phyloP scores from a whole-genome alignment of 2,113 vertebrate genomes.

The Redunca redunca region DNA sequence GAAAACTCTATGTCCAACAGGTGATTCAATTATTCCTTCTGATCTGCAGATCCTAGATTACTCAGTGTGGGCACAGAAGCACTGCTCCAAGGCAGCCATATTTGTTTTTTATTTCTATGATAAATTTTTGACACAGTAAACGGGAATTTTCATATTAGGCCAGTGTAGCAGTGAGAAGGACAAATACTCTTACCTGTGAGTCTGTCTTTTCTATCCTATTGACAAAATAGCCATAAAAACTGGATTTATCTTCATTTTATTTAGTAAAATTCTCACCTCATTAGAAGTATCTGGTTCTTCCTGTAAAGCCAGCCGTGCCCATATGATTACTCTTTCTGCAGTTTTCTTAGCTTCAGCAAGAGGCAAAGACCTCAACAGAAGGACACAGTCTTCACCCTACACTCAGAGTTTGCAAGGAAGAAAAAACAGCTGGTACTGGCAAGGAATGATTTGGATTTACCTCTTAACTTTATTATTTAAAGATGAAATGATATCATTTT shows the following conservation, averaged over 20 bases:
- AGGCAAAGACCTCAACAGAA: conserved; percentile 84
- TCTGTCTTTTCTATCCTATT: background rate
- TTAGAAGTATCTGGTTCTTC: conserved; percentile 83
- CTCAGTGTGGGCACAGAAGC: background rate
- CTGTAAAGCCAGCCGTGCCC: conserved; percentile 86
- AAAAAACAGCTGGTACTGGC: background rate
- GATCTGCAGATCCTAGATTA: background rate
- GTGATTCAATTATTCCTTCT: background rate
- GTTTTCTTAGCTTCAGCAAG: conserved; percentile 83
- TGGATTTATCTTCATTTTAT: background rate
- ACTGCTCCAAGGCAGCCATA: background rate
- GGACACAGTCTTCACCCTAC: conserved; percentile 86
- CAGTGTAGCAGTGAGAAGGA: background rate
- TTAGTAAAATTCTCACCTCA: conserved; percentile 72
- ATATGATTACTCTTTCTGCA: conserved; percentile 85
- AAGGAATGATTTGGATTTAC: background rate
- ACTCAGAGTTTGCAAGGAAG: background rate
- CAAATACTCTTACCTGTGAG: background rate
- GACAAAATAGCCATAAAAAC: background rate
- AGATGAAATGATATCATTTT: background rate
- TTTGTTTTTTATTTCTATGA: background rate
- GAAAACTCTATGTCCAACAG: background rate
- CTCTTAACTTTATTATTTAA: background rate
- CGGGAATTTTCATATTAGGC: background rate
- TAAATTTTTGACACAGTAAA: background rate